A percentile compares a stretch with the other conserved stretches of the same genome.
phyloP scores from a whole-genome alignment of 1,140 invertebrate genomes.

The Belonocnema kinseyi region DNA sequence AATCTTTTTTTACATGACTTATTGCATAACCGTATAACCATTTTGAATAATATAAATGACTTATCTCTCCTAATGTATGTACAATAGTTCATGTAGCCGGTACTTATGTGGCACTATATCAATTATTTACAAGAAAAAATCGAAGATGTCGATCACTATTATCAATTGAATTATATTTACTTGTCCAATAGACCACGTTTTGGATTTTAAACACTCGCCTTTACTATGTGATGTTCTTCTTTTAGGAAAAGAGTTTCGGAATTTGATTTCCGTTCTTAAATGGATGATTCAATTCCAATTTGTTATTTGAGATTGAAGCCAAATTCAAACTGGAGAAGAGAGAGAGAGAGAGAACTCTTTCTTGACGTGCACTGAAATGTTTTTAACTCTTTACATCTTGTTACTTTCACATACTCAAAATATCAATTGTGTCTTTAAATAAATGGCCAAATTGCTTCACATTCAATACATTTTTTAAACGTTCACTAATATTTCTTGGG shows the following conservation, averaged over 20 bases:
- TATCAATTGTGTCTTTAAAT: too few species aligned
- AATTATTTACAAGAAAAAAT: slow-evolving; percentile 32
- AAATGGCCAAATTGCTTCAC: too few species aligned
- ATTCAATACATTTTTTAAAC: too few species aligned
- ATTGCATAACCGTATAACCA: slow-evolving; percentile 60
- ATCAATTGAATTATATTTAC: slow-evolving; percentile 33
- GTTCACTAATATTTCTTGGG: too few species aligned
- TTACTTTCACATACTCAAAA: too few species aligned
- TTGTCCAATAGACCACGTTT: background rate
- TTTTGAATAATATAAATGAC: slow-evolving; percentile 62
- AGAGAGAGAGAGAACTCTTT: too few species aligned
- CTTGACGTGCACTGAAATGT: too few species aligned
- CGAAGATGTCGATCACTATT: background rate
- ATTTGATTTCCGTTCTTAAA: slow-evolving; percentile 36
- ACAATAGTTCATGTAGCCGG: slow-evolving; percentile 55
- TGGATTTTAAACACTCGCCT: too few species aligned
- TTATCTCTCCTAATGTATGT: slow-evolving; percentile 40
- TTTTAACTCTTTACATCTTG: too few species aligned
- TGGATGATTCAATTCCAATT: slow-evolving; percentile 32
- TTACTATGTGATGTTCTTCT: slow-evolving; percentile 1
- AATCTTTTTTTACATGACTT: slow-evolving; percentile 64
- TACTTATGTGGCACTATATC: slow-evolving; percentile 41
- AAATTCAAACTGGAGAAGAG: too few species aligned
- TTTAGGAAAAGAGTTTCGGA: slow-evolving; percentile 41
- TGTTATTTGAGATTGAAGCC: too few species aligned